A percentile compares a stretch with the other conserved stretches of the same genome.
These are phyloP conservation scores for Amiota mariae DNA, from an alignment of 2,888 invertebrate species.

Conservation along the genomic window DNA sequence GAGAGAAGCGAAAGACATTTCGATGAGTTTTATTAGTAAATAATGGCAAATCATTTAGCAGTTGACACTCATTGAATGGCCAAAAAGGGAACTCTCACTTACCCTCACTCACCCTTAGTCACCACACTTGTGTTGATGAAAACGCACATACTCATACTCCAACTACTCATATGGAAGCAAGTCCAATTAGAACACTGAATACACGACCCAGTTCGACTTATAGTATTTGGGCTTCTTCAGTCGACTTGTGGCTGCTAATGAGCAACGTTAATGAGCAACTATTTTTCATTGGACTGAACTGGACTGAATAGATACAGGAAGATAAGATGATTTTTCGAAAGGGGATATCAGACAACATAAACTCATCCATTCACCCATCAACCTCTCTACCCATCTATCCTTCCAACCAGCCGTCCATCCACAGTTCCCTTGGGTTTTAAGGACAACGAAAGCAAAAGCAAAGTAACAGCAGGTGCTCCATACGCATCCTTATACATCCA, in stretches of 20 bases:
- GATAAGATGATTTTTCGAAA: conserved; percentile 27
- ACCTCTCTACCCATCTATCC: neutral
- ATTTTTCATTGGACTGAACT: conserved; percentile 60
- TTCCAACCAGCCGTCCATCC: conserved; percentile 48
- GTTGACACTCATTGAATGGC: conserved; percentile 66
- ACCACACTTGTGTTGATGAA: no score
- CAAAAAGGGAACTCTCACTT: conserved; percentile 15
- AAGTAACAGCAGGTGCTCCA: conserved; percentile 59
- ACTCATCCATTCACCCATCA: neutral
- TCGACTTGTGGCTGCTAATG: conserved; percentile 67
- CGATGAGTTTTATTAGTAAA: conserved; percentile 72
- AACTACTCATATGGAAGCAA: neutral
- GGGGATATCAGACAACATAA: neutral
- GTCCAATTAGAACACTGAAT: conserved; percentile 22
- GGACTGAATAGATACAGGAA: conserved; percentile 30
- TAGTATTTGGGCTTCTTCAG: conserved; percentile 9
- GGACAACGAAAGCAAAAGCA: conserved; percentile 50
- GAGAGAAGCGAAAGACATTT: conserved; percentile 41
- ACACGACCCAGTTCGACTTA: no score
- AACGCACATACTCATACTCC: no score
- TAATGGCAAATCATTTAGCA: conserved; percentile 72
- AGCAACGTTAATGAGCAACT: conserved; percentile 70
- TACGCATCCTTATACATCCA: neutral
- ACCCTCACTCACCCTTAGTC: neutral
- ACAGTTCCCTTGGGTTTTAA: conserved; percentile 59